Conservation (phyloP, 2,888 invertebrate species). For the Lumbricus terrestris region DNA sequence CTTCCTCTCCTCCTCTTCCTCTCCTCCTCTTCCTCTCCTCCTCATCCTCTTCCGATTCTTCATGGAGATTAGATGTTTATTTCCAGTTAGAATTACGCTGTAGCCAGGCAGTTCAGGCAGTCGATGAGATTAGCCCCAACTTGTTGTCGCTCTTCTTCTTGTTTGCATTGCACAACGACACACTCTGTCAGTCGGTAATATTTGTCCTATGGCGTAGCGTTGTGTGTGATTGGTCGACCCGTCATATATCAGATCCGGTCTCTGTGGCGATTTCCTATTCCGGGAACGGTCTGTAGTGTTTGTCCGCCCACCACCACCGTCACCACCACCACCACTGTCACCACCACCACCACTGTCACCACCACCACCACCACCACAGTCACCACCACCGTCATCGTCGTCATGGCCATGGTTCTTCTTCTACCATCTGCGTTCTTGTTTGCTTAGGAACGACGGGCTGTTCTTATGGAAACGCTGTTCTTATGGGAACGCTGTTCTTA, state of each 20-base stretch:
- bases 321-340: too few species aligned
- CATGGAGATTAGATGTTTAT: too few species aligned
- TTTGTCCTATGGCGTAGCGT: neutral
- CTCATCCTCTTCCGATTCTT: neutral
- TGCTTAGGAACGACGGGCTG: neutral
- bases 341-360: too few species aligned
- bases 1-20: neutral
- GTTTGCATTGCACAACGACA: neutral
- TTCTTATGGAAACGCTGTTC: too few species aligned
- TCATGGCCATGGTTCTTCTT: neutral
- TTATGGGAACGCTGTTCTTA: neutral
- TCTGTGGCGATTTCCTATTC: neutral
- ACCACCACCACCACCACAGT: too few species aligned
- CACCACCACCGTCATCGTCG: too few species aligned
- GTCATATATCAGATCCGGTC: neutral
- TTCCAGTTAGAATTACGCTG: neutral
- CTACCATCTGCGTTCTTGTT: neutral
- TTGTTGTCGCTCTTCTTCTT: neutral
- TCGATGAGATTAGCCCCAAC: neutral
- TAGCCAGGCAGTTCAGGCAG: neutral
- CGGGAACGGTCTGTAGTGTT: neutral
- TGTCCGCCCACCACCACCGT: neutral
- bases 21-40: neutral
- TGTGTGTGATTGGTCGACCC: neutral
- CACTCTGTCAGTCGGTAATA: neutral